phyloP scores from a whole-genome alignment of 2,888 invertebrate species.

The Agrotis clavis region DNA sequence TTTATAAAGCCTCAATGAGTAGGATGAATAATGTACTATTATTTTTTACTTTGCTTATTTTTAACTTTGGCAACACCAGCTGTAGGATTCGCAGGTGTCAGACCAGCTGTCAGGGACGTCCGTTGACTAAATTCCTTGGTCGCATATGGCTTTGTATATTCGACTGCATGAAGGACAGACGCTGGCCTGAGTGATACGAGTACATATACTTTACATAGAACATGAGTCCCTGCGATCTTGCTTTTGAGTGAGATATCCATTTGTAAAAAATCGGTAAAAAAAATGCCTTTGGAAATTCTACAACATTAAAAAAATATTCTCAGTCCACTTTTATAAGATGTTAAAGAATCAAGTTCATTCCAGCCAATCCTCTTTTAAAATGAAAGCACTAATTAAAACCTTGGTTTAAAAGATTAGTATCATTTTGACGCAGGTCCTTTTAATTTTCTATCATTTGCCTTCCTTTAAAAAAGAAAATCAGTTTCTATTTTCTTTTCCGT shows the following conservation, averaged over 20 bases:
- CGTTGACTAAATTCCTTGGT: slow-evolving; percentile 42
- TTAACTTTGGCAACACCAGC: slow-evolving; percentile 48
- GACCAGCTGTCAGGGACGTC: slow-evolving; percentile 56
- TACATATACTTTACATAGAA: no score
- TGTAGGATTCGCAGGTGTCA: slow-evolving; percentile 54
- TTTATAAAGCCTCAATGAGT: slow-evolving; percentile 3
- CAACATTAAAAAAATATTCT: background rate
- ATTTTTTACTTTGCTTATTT: slow-evolving; percentile 61
- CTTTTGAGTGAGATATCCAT: no score
- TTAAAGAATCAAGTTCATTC: slow-evolving; percentile 21
- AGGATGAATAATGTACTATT: slow-evolving; percentile 34
- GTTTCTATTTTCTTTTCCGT: background rate
- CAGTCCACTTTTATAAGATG: background rate
- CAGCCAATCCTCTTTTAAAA: slow-evolving; percentile 15
- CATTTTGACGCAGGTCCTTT: background rate
- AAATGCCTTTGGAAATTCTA: no score
- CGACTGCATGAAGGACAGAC: slow-evolving; percentile 9
- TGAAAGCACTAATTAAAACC: slow-evolving; percentile 15
- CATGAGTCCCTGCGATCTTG: no score
- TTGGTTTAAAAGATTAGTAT: slow-evolving; percentile 1
- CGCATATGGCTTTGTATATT: slow-evolving; percentile 24
- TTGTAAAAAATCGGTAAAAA: no score
- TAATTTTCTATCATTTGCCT: slow-evolving; percentile 1
- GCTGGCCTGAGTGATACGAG: no score
- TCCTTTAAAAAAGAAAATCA: background rate